phyloP scores from a whole-genome alignment of 2,888 invertebrate species.

The Heteromurus nitidus region DNA sequence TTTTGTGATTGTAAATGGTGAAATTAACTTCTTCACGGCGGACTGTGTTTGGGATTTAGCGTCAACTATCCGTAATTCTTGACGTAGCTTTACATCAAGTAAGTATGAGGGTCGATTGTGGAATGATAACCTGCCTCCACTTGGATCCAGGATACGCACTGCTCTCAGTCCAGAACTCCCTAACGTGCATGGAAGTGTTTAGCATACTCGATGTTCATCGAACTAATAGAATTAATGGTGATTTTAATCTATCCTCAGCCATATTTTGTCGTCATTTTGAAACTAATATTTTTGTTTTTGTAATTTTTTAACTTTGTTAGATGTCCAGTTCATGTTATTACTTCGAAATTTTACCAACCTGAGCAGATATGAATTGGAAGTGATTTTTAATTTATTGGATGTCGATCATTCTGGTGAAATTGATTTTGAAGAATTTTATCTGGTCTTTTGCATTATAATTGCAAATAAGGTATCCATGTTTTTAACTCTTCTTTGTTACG shows the following conservation, averaged over 20 bases:
- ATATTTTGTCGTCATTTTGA: no score
- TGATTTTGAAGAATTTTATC: slow-evolving; percentile 75
- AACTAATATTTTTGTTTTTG: no score
- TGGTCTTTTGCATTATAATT: slow-evolving; percentile 74
- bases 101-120: slow-evolving; percentile 68
- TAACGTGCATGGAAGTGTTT: slow-evolving; percentile 73
- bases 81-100: no score
- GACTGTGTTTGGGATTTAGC: no score
- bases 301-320: no score
- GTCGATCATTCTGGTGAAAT: slow-evolving; percentile 74
- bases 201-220: slow-evolving; percentile 73
- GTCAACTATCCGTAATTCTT: no score
- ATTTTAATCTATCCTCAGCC: no score
- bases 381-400: slow-evolving; percentile 74
- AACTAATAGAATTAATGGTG: slow-evolving; percentile 72
- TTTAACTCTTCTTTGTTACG: no score
- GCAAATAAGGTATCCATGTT: slow-evolving; percentile 73
- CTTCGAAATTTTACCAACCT: slow-evolving; percentile 73
- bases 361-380: slow-evolving; percentile 70
- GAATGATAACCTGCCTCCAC: slow-evolving; percentile 67
- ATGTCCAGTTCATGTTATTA: slow-evolving; percentile 74
- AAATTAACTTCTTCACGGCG: no score
- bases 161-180: slow-evolving; percentile 71
- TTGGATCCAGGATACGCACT: slow-evolving; percentile 74
- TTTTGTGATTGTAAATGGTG: no score